Evolutionary conservation across 2,113 vertebrate species (phyloP).

Genomic region (Malurus cyaneus): DNA sequence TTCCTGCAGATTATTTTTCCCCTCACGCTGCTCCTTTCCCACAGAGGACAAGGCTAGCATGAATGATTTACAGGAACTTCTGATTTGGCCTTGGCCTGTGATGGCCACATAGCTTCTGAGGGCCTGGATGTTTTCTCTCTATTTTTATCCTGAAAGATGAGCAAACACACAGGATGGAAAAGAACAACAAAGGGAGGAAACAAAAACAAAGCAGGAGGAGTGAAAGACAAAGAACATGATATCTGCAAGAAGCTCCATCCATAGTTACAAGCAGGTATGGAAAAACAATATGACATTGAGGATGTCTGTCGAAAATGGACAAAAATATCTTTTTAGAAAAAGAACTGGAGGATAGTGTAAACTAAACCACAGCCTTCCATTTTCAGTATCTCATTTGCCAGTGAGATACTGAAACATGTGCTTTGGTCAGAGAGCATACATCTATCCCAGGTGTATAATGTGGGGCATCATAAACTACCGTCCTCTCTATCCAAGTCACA

Average conservation of each 20-base stretch:
- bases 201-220: not conserved
- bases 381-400: not conserved
- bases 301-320: rapidly evolving
- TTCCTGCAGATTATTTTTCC: not conserved
- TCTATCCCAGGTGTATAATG: not conserved
- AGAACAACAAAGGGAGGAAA: not conserved
- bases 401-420: not conserved
- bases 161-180: not conserved
- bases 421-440: not conserved
- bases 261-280: not conserved
- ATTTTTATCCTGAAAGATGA: slow-evolving; percentile 23
- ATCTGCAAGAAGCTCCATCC: not conserved
- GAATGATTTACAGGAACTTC: not conserved
- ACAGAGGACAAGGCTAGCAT: not conserved
- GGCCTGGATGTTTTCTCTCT: not conserved
- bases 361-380: not conserved
- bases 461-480: not conserved
- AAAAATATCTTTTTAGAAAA: not conserved
- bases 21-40: not conserved
- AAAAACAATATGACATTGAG: not conserved
- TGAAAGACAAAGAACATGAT: not conserved
- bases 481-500: not conserved
- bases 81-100: not conserved
- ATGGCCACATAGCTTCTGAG: not conserved
- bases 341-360: not conserved